phyloP scores from a whole-genome alignment of 2,797 vertebrate species.

The Lerista edwardsae region DNA sequence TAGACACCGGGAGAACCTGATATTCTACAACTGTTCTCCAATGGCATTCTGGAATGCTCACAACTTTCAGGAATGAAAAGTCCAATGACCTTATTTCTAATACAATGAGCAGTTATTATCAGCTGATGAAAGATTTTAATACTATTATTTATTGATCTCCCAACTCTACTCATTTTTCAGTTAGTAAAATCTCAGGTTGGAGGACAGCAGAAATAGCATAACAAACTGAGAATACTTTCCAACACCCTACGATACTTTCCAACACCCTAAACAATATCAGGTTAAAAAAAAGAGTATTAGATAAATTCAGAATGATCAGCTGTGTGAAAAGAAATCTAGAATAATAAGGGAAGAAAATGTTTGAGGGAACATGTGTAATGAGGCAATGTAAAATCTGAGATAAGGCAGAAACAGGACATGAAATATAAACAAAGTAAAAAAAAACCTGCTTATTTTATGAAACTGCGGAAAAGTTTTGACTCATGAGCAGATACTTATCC shows the following conservation, averaged over 20 bases:
- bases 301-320: not conserved
- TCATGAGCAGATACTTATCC: not conserved
- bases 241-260: not conserved
- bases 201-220: not conserved
- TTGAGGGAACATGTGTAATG: not conserved
- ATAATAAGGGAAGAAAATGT: not conserved
- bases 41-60: not conserved
- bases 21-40: not conserved
- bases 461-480: not conserved
- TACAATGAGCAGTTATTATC: not conserved
- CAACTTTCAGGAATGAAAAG: not conserved
- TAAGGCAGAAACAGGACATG: not conserved
- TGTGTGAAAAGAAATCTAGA: not conserved
- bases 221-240: not conserved
- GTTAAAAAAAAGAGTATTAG: not conserved
- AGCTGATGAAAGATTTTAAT: constrained; percentile 12
- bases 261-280: not conserved
- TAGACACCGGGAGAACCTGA: not conserved
- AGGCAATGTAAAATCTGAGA: not conserved
- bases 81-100: not conserved
- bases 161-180: not conserved
- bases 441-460: not conserved
- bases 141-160: not conserved
- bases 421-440: not conserved
- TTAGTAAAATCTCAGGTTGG: not conserved